These are phyloP conservation scores for Aphelocoma californica DNA, from an alignment of 2,797 vertebrate genomes.

Conservation along the genomic window DNA sequence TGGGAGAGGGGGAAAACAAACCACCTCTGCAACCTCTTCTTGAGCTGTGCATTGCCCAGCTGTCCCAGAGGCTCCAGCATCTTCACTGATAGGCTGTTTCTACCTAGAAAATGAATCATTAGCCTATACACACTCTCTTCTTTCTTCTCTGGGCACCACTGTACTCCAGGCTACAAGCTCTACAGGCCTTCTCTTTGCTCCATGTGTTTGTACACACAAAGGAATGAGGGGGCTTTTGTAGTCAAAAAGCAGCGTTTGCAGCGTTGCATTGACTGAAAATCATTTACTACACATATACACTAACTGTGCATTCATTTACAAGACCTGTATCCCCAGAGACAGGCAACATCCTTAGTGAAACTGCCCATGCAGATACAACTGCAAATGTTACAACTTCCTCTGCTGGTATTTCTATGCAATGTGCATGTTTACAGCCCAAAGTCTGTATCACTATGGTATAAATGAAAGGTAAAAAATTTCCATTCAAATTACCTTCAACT, in stretches of 20 bases:
- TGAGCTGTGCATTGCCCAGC: background rate
- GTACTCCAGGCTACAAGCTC: background rate
- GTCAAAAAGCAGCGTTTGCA: background rate
- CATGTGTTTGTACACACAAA: background rate
- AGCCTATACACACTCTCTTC: background rate
- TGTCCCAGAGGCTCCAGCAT: background rate
- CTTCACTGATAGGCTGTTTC: background rate
- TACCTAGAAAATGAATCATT: background rate
- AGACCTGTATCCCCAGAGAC: background rate
- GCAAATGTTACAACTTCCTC: background rate
- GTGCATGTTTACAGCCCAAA: background rate
- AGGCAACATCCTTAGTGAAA: background rate
- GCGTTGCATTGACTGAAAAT: background rate
- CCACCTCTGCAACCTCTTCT: background rate
- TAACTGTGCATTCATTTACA: background rate
- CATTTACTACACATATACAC: accelerated
- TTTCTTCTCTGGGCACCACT: background rate
- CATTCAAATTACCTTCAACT: slow-evolving; percentile 79
- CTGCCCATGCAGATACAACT: background rate
- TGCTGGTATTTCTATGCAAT: background rate
- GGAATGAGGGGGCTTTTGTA: background rate
- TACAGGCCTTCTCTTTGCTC: background rate
- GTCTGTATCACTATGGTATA: accelerated
- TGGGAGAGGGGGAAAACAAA: background rate
- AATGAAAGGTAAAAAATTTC: background rate